These are phyloP conservation scores for Lichenostomus cassidix DNA, from an alignment of 2,113 vertebrate genomes.

Conservation along the genomic window DNA sequence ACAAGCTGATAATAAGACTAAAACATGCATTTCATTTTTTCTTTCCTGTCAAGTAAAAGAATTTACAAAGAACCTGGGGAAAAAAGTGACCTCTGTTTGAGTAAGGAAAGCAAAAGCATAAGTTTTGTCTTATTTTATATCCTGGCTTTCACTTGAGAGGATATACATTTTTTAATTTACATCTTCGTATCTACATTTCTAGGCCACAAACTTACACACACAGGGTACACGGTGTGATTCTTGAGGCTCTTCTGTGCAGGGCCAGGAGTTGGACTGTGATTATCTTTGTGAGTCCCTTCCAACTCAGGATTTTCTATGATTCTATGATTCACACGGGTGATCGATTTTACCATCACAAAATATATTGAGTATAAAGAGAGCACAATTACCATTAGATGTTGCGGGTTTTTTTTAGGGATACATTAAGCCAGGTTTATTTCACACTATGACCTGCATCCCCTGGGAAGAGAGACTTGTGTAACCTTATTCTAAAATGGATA, in stretches of 20 bases:
- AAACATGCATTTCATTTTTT: neutral
- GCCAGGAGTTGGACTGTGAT: neutral
- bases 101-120: neutral
- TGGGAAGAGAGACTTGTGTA: neutral
- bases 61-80: neutral
- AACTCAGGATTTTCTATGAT: neutral
- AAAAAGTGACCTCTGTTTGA: neutral
- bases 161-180: neutral
- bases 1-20: neutral
- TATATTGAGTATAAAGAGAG: neutral
- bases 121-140: neutral
- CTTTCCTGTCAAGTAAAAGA: neutral
- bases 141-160: neutral
- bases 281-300: neutral
- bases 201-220: neutral
- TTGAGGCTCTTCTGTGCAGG: neutral
- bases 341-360: neutral
- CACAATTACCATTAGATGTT: neutral
- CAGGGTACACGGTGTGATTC: fast-evolving
- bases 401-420: neutral
- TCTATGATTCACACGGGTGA: neutral
- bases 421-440: neutral
- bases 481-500: neutral
- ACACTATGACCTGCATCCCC: neutral
- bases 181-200: neutral